Conservation (phyloP, 2,888 invertebrate genomes). For the Acrocyrtus sp. region DNA sequence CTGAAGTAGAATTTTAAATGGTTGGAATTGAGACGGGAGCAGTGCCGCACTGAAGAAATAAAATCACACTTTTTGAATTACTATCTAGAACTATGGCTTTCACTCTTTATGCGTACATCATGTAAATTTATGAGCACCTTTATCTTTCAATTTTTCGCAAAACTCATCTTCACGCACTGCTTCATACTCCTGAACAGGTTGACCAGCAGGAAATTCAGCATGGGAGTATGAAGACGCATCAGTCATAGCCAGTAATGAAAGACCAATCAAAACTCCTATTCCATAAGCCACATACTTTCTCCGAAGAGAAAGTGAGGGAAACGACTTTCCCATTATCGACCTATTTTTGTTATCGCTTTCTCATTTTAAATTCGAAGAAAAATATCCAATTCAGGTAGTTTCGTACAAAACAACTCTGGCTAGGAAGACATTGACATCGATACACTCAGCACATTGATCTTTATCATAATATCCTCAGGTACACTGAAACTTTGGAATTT, state of each 20-base stretch:
- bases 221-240: conserved; percentile 6
- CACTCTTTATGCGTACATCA: too few species aligned
- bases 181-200: conserved; percentile 36
- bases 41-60: conserved; percentile 28
- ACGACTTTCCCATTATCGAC: too few species aligned
- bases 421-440: too few species aligned
- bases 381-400: background rate
- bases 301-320: conserved; percentile 14
- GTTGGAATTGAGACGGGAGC: conserved; percentile 49
- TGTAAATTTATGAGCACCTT: too few species aligned
- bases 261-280: conserved; percentile 29
- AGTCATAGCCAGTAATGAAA: conserved; percentile 30
- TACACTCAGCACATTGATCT: too few species aligned
- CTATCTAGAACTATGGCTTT: background rate
- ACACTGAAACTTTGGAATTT: too few species aligned
- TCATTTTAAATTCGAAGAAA: too few species aligned
- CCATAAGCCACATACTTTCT: conserved; percentile 29
- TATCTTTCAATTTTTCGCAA: conserved; percentile 29
- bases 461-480: too few species aligned
- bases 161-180: conserved; percentile 37
- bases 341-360: too few species aligned
- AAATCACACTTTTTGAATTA: too few species aligned
- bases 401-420: too few species aligned
- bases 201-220: conserved; percentile 23
- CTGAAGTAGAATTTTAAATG: conserved; percentile 59